Base-by-base conservation (phyloP, 2,113 vertebrate species). In the Odontesthes bonariensis region DNA sequence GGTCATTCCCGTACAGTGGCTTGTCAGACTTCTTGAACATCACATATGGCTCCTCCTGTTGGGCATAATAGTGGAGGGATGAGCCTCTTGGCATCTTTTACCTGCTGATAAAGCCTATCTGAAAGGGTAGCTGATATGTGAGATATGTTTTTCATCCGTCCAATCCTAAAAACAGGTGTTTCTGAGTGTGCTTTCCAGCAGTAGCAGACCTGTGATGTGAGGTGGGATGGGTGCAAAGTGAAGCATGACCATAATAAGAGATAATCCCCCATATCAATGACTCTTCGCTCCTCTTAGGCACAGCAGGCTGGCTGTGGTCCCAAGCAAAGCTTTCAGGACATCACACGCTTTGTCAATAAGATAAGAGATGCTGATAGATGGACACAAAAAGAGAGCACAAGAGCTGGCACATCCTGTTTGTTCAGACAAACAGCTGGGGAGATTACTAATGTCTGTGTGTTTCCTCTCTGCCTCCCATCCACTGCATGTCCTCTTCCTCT, bases 21-120 rank as follows among this genome's bases (percentile, higher is more conserved):
- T 98, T 98, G 91, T 98, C 97, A 77, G 97, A 99, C 81, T 98
- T 99, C 95, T 98, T 99, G 92, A 98, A 99, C 93, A 98, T 96
- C 88, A 98, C 97, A 69, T 99, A 99, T 7, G 98, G 98, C 91
- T 99, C 98, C 90, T 97, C 97, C 98, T 99, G 93, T 73, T 86
- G 83, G 63, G 59, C 9, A 61, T 55, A 62, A 69, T 11, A 63
- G 32, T 49, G 60, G n/a, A 70, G 19, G 69, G 22, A 76, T 85
- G 49, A 86, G 62, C 38, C 54, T 68, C 46, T 75, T 60, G 38
- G 47, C 58, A 69, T 79, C 40, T 81, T 77, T 80, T 65, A 67
- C 59, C 72, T 52, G 9, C 72, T 32, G 80, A 85, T 86, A 81
- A 76, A 6, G 52, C 54, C 35, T 69, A 73, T 85, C 78, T 47